These are phyloP conservation scores for Calameuta filiformis DNA, from an alignment of 2,888 invertebrate species.

Conservation along the genomic window DNA sequence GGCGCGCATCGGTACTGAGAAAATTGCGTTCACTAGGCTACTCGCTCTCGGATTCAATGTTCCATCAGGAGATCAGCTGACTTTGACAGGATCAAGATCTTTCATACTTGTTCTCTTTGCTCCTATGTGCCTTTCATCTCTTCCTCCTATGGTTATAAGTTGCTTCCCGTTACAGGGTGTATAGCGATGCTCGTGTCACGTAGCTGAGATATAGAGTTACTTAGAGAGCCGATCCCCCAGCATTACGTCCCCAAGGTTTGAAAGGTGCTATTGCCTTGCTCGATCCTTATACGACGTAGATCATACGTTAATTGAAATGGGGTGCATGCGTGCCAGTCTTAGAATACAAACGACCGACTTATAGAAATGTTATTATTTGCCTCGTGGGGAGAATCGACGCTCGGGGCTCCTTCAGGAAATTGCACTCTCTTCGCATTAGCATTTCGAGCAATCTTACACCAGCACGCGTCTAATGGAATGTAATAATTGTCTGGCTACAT, in stretches of 20 bases:
- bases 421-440: conserved; percentile 49
- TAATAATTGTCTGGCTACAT: background rate
- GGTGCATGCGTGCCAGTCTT: conserved; percentile 58
- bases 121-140: background rate
- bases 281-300: conserved; percentile 62
- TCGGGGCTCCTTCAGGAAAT: conserved; percentile 51
- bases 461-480: background rate
- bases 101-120: background rate
- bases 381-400: conserved; percentile 25
- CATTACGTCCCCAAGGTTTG: conserved; percentile 56
- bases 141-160: conserved; percentile 26
- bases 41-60: background rate
- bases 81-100: background rate
- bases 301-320: conserved; percentile 67
- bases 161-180: conserved; percentile 40
- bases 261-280: conserved; percentile 45
- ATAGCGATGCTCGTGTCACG: conserved; percentile 52
- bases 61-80: background rate
- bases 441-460: conserved; percentile 29
- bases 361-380: conserved; percentile 66
- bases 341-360: conserved; percentile 67
- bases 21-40: background rate
- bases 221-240: conserved; percentile 60
- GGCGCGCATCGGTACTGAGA: background rate
- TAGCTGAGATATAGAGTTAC: conserved; percentile 66